Percentiles rank a stretch among this genome's conserved stretches.
phyloP scores from a whole-genome alignment of 2,113 vertebrate genomes.

The Apodemus sylvaticus region DNA sequence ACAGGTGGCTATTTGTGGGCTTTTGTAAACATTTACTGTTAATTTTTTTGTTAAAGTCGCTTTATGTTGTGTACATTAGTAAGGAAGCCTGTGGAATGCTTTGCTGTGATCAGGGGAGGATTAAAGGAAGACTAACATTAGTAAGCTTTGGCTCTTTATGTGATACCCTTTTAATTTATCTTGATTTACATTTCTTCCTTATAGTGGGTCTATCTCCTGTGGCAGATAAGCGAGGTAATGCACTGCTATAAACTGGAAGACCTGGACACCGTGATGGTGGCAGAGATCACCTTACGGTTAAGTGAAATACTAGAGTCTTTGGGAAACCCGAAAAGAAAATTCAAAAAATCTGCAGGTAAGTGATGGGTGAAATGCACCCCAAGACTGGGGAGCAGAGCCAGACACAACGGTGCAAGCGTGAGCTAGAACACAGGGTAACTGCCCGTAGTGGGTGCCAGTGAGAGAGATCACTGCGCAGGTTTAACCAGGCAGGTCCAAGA shows the following conservation, averaged over 20 bases:
- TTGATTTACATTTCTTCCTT: slow-evolving; percentile 51
- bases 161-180: background rate
- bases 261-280: slow-evolving; percentile 84
- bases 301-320: slow-evolving; percentile 87
- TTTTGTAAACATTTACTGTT: slow-evolving; percentile 29
- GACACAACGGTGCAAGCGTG: background rate
- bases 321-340: slow-evolving; percentile 79
- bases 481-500: background rate
- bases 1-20: background rate
- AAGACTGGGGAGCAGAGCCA: background rate
- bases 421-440: background rate
- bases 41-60: background rate
- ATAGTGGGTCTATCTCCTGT: slow-evolving; percentile 92
- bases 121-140: background rate
- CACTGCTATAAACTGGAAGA: slow-evolving; percentile 83
- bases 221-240: slow-evolving; percentile 90
- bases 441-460: background rate
- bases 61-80: slow-evolving; percentile 32
- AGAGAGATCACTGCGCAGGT: background rate
- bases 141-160: slow-evolving; percentile 8
- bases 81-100: background rate
- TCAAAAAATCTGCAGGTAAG: slow-evolving; percentile 82
- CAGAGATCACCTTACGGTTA: slow-evolving; percentile 88
- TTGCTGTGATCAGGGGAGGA: background rate
- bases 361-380: slow-evolving; percentile 25